Percentiles rank a stretch among this genome's conserved stretches.
These are phyloP conservation scores for Burhinus bistriatus DNA, from an alignment of 2,113 vertebrate species.

Conservation along the genomic window DNA sequence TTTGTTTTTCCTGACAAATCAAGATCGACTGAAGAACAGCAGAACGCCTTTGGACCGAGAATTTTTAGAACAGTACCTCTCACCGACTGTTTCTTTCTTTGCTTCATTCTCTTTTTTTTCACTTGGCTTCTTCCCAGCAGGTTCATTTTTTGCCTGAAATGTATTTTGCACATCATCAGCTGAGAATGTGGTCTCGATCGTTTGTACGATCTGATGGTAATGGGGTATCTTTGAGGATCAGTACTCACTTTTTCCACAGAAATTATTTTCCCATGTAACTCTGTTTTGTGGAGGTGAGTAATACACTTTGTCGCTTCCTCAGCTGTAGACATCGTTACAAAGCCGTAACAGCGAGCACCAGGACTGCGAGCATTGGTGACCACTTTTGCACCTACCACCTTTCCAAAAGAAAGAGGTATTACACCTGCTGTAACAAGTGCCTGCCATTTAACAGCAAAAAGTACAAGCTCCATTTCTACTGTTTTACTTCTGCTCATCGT, in stretches of 20 bases:
- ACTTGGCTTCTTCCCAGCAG: conserved; percentile 87
- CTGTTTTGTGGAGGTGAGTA: conserved; percentile 90
- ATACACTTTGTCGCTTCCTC: conserved; percentile 95
- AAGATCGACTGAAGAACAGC: background rate
- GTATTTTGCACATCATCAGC: background rate
- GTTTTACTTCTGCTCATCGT: background rate
- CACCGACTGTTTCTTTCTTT: conserved; percentile 76
- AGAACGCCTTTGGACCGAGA: conserved; percentile 61
- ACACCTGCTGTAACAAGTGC: background rate
- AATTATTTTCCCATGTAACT: conserved; percentile 94
- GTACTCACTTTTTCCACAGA: conserved; percentile 91
- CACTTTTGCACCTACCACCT: conserved; percentile 97
- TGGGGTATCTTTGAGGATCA: background rate
- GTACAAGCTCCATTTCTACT: background rate
- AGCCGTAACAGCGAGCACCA: conserved; percentile 93
- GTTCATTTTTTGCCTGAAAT: conserved; percentile 93
- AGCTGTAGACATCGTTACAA: conserved; percentile 93
- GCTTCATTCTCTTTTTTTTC: conserved; percentile 84
- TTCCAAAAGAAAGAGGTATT: background rate
- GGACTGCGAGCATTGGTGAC: conserved; percentile 96
- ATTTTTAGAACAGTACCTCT: conserved; percentile 75
- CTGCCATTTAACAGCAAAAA: background rate
- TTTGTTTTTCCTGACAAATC: background rate
- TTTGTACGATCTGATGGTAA: background rate
- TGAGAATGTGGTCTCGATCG: background rate